Conservation (phyloP, 2,113 vertebrate species). For the Psammodynastes pulverulentus region DNA sequence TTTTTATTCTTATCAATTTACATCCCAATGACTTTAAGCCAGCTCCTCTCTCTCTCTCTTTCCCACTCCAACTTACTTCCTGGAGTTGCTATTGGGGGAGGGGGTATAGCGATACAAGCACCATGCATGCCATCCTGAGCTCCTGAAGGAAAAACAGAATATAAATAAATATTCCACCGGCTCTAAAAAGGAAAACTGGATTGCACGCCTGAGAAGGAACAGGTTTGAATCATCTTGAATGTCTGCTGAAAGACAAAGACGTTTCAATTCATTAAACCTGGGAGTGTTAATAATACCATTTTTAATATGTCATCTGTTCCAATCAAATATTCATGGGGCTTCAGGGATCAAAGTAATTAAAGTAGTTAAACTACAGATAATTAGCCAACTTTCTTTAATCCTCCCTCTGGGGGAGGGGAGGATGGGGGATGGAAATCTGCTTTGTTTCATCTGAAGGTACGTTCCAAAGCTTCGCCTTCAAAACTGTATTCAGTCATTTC, state of each 20-base stretch:
- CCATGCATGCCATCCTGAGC: background rate
- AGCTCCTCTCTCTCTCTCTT: background rate
- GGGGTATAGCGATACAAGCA: background rate
- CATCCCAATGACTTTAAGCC: background rate
- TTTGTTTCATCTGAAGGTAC: background rate
- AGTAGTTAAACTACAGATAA: conserved; percentile 28
- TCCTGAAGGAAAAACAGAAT: background rate
- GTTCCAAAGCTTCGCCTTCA: background rate
- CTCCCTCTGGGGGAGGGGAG: background rate
- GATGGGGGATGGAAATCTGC: background rate
- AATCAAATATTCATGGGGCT: conserved; percentile 25
- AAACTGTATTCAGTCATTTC: background rate
- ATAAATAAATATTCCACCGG: background rate
- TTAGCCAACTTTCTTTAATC: conserved; percentile 29
- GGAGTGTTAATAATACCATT: conserved; percentile 4
- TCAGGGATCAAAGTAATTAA: conserved; percentile 33
- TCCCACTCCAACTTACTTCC: background rate
- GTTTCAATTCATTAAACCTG: conserved; percentile 15
- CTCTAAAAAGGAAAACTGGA: background rate
- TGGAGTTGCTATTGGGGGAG: background rate
- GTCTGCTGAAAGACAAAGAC: background rate
- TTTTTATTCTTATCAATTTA: background rate
- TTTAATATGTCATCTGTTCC: conserved; percentile 24
- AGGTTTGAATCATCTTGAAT: background rate
- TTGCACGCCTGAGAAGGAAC: background rate